Conservation (phyloP, 2,797 vertebrate genomes). For the Luscinia megarhynchos region DNA sequence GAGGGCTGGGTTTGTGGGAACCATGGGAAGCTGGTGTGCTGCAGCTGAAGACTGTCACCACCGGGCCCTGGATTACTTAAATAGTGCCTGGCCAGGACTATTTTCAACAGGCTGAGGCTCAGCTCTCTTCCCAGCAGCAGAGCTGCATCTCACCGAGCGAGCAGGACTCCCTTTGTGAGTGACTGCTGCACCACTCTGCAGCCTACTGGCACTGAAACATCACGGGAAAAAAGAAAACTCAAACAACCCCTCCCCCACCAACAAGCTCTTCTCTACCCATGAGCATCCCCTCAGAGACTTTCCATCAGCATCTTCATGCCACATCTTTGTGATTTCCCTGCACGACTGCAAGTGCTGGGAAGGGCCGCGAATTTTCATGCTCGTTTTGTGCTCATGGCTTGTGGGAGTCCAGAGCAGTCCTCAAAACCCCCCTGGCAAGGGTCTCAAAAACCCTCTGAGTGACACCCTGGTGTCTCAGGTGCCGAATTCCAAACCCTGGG, state of each 20-base stretch:
- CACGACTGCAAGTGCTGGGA: not conserved
- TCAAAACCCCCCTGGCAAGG: no score
- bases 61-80: not conserved
- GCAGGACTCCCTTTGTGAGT: accelerated
- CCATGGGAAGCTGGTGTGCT: not conserved
- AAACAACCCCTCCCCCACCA: accelerated
- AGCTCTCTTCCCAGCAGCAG: not conserved
- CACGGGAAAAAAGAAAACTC: not conserved
- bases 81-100: not conserved
- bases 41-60: not conserved
- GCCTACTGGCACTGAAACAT: accelerated
- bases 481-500: no score
- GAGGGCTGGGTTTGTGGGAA: not conserved
- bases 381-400: accelerated
- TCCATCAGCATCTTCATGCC: not conserved
- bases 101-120: not conserved
- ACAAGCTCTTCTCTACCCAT: not conserved
- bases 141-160: accelerated
- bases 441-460: no score
- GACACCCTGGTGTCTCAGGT: no score
- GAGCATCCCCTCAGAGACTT: not conserved
- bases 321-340: not conserved
- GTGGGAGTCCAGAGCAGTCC: no score
- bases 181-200: not conserved
- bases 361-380: not conserved